Evolutionary conservation across 2,113 vertebrate genomes (phyloP), one percentile per base, ranked within the genome.

Genomic region (Turdus rufiventris): DNA sequence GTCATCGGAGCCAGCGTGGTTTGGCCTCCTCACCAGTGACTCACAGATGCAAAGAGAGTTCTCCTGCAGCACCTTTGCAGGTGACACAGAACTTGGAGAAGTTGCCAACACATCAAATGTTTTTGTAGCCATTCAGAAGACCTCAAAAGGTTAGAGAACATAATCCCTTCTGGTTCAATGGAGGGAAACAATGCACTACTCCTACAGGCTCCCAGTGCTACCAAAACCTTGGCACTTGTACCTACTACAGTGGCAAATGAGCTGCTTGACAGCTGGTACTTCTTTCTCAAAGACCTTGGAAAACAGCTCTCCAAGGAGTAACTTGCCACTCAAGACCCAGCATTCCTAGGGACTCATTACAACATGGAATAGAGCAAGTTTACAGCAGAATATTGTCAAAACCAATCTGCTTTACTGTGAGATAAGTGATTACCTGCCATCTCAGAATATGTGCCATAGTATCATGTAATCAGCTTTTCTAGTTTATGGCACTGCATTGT

Each of bases 31-130:
- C 24, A 2, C 43, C 28, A 43, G 25, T 34, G 36, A 47, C 36
- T 9, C 18, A 19, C 0, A 2, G 9, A 20, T 2, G 3, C 45
- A 57, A 28, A 14, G 8, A n/a, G 14, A 28, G 34, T 0, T 4
- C 26, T 28, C 23, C 17, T 1, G 1, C 50, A 38, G 13, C 36
- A 29, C 2, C 3, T 80, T 8, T 57, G 20, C 12, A 28, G 42
- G 10, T 24, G 43, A 19, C 50, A 40, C 21, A 36, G 28, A 28
- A 19, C 0, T 38, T 36, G 21, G 6, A 43, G 31, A 23, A 12
- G 20, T 1, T 48, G 10, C 34, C 42, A 48, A 12, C 7, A 48
- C 5, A n/a, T 21, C 51, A 66, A 24, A 71, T 20, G 10, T 4
- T n/a, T 75, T 58, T 58, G 47, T 31, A 71, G 10, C 18, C 21